Conservation (phyloP, 2,888 invertebrate genomes). For the Rhopalosiphum nymphaeae region DNA sequence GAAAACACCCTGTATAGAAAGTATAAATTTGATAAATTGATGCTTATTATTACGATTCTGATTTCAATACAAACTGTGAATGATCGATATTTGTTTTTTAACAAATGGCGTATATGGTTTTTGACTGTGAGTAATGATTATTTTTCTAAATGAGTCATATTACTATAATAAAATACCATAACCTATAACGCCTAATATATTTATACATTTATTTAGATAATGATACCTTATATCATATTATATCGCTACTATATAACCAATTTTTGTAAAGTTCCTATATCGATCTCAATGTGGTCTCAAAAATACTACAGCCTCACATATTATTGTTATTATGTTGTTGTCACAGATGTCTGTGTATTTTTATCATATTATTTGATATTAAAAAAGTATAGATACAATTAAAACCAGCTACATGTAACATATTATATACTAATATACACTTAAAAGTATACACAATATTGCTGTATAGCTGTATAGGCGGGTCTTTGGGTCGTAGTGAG, state of each 20-base stretch:
- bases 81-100: constrained; percentile 5
- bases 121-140: constrained; percentile 13
- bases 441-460: neutral
- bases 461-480: neutral
- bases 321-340: neutral
- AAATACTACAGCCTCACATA: neutral
- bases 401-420: neutral
- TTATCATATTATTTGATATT: neutral
- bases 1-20: neutral
- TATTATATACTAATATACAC: neutral
- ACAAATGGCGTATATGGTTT: neutral
- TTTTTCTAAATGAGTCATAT: constrained; percentile 16
- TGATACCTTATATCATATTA: neutral
- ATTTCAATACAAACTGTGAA: neutral
- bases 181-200: neutral
- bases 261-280: neutral
- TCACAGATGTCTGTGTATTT: neutral
- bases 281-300: neutral
- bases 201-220: neutral
- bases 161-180: neutral
- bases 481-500: neutral
- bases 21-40: neutral
- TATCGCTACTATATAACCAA: neutral
- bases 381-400: neutral
- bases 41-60: neutral